phyloP scores from a whole-genome alignment of 2,888 invertebrate species.

The Matsumyia berberina region DNA sequence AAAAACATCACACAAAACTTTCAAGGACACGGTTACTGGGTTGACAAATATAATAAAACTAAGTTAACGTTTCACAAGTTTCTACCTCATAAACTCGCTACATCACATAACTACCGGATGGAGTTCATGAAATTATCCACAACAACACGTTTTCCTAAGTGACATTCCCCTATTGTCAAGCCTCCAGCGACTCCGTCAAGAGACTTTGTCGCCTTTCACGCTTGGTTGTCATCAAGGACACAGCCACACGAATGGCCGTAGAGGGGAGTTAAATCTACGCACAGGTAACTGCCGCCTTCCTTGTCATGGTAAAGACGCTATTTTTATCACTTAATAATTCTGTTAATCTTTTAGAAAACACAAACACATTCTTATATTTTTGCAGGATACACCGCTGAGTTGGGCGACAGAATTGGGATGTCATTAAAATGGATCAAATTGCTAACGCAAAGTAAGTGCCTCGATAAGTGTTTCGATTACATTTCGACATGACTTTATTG shows the following conservation, averaged over 20 bases:
- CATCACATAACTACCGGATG: slow-evolving; percentile 25
- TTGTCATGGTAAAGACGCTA: slow-evolving; percentile 3
- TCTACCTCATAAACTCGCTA: slow-evolving; percentile 31
- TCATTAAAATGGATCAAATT: slow-evolving; percentile 74
- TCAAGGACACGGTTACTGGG: slow-evolving; percentile 1
- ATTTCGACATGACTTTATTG: slow-evolving; percentile 41
- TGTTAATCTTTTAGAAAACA: neutral
- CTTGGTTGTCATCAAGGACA: slow-evolving; percentile 2
- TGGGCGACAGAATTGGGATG: slow-evolving; percentile 64
- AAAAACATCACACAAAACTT: slow-evolving; percentile 7
- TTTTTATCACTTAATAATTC: slow-evolving; percentile 36
- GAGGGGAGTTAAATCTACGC: slow-evolving; percentile 25
- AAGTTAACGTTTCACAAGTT: neutral
- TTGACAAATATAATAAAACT: slow-evolving; percentile 36
- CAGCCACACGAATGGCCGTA: slow-evolving; percentile 18
- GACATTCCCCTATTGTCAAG: slow-evolving; percentile 19
- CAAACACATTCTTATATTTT: neutral
- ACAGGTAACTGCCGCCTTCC: slow-evolving; percentile 34
- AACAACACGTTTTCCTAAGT: slow-evolving; percentile 19
- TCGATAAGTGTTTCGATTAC: slow-evolving; percentile 20
- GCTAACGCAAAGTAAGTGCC: slow-evolving; percentile 73
- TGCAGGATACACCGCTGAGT: slow-evolving; percentile 38
- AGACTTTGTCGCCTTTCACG: slow-evolving; percentile 17
- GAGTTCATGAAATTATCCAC: slow-evolving; percentile 39
- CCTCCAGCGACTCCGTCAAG: slow-evolving; percentile 1